Evolutionary conservation across 1,140 invertebrate genomes (phyloP).

Genomic region (Zaprionus ornatus): DNA sequence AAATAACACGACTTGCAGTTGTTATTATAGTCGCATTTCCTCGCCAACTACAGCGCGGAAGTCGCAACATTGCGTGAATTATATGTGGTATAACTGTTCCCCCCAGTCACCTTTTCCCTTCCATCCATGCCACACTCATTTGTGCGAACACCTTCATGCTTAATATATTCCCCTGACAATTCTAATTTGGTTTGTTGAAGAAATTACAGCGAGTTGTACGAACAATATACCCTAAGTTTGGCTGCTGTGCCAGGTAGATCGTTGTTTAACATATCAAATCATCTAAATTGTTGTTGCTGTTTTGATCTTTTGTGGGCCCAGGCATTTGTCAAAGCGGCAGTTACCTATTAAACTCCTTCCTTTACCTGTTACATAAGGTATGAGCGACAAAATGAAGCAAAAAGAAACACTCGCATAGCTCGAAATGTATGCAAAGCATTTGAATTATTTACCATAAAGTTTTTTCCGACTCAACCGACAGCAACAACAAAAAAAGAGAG

Average conservation of each 20-base stretch:
- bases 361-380: constrained; percentile 9
- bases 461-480: constrained; percentile 41
- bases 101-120: constrained; percentile 2
- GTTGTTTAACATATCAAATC: neutral
- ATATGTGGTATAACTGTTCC: constrained; percentile 9
- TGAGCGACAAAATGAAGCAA: constrained; percentile 23
- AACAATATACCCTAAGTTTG: neutral
- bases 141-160: constrained; percentile 10
- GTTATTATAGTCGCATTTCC: constrained; percentile 49
- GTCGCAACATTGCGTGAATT: constrained; percentile 39
- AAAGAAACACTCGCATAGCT: constrained; percentile 26
- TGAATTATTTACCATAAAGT: constrained; percentile 73
- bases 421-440: constrained; percentile 59
- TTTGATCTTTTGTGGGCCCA: neutral
- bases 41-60: constrained; percentile 32
- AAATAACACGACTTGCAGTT: constrained; percentile 43
- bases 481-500: constrained; percentile 2
- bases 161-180: constrained; percentile 19
- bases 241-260: neutral
- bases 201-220: neutral
- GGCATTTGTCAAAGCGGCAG: neutral
- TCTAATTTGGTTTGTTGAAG: constrained; percentile 18
- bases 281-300: neutral
- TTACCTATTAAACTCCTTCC: neutral
- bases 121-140: neutral